phyloP scores from a whole-genome alignment of 2,113 vertebrate genomes.

The Proteles cristata region DNA sequence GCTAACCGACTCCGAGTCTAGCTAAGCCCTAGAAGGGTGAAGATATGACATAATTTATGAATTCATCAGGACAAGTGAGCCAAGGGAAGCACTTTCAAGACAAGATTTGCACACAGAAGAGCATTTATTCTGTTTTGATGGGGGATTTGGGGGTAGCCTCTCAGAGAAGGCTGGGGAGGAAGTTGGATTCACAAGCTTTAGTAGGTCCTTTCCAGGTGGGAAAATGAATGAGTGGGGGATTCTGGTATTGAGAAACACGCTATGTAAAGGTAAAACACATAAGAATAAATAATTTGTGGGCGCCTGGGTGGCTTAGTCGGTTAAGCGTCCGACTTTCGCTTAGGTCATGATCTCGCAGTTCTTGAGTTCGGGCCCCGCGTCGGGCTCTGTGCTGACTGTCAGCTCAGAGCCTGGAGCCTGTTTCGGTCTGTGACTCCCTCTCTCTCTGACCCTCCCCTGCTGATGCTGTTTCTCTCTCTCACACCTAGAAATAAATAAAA shows the following conservation, averaged over 20 bases:
- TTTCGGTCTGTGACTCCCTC: too few species aligned
- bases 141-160: not conserved
- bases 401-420: too few species aligned
- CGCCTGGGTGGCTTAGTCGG: too few species aligned
- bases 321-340: too few species aligned
- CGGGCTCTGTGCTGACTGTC: too few species aligned
- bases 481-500: too few species aligned
- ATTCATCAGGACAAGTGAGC: not conserved
- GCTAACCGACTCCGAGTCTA: not conserved
- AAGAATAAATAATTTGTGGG: not conserved
- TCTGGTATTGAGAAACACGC: not conserved
- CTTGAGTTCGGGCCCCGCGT: too few species aligned
- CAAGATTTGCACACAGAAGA: not conserved
- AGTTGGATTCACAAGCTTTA: not conserved
- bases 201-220: not conserved
- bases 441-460: too few species aligned
- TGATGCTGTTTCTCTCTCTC: too few species aligned
- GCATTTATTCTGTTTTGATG: rapidly evolving
- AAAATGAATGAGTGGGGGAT: not conserved
- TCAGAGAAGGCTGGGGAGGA: not conserved
- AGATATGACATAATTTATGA: not conserved
- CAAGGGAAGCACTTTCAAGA: not conserved
- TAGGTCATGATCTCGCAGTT: too few species aligned
- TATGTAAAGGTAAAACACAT: not conserved
- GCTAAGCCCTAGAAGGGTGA: not conserved